phyloP scores from a whole-genome alignment of 2,113 vertebrate species.

The Oreotrochilus melanogaster region DNA sequence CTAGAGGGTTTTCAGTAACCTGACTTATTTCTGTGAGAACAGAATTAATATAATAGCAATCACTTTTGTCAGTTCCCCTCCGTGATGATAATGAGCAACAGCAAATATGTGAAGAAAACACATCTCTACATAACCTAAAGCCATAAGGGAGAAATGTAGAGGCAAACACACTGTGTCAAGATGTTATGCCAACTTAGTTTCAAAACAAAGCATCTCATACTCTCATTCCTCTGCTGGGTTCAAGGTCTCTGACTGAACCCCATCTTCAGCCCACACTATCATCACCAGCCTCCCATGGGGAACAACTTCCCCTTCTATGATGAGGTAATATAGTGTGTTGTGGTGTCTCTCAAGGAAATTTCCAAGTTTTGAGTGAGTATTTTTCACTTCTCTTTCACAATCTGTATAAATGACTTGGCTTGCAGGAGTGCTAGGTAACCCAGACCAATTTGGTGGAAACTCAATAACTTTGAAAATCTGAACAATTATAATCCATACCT shows the following conservation, averaged over 20 bases:
- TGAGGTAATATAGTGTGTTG: background rate
- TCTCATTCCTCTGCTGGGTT: background rate
- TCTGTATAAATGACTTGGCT: background rate
- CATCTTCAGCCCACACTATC: background rate
- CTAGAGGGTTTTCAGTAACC: background rate
- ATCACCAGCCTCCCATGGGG: background rate
- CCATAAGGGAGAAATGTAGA: background rate
- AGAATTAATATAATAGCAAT: background rate
- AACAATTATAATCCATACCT: background rate
- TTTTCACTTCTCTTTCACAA: background rate
- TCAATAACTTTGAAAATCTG: background rate
- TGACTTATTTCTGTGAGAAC: background rate
- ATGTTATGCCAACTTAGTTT: background rate
- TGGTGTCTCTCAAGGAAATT: background rate
- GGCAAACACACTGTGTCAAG: background rate
- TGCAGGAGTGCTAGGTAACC: background rate
- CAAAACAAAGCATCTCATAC: background rate
- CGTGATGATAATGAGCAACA: background rate
- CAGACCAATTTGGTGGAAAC: background rate
- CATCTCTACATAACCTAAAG: background rate
- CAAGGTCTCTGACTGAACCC: background rate
- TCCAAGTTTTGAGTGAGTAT: background rate
- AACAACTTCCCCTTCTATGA: background rate
- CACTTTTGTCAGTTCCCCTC: background rate
- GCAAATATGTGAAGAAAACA: rapidly evolving